Evolutionary conservation across 2,888 invertebrate genomes (phyloP).

Genomic region (Stegophylla sp.): DNA sequence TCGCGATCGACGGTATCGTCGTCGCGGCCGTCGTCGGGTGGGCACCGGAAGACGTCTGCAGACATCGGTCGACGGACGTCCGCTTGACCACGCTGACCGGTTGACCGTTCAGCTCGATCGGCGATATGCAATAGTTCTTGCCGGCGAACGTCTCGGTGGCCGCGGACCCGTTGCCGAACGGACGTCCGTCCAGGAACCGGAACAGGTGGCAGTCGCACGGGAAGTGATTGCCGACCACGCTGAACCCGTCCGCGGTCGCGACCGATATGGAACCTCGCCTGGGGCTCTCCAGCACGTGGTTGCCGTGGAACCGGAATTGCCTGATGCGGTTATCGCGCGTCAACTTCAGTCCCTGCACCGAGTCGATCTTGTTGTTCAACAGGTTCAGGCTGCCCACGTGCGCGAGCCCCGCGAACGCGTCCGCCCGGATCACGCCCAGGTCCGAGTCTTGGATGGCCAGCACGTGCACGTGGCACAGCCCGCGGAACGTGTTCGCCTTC

Average conservation of each 20-base stretch:
- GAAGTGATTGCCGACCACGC: slow-evolving; percentile 80
- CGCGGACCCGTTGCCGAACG: slow-evolving; percentile 74
- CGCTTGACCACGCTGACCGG: slow-evolving; percentile 74
- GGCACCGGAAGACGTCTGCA: slow-evolving; percentile 64
- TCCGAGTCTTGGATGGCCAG: slow-evolving; percentile 84
- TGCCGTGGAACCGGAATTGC: slow-evolving; percentile 78
- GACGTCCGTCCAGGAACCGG: slow-evolving; percentile 77
- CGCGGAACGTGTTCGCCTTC: slow-evolving; percentile 76
- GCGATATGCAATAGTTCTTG: slow-evolving; percentile 85
- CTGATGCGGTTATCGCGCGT: slow-evolving; percentile 76
- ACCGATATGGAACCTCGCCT: slow-evolving; percentile 72
- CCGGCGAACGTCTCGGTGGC: slow-evolving; percentile 70
- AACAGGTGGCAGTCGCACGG: slow-evolving; percentile 87
- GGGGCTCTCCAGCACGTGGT: slow-evolving; percentile 82
- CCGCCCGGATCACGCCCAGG: slow-evolving; percentile 73
- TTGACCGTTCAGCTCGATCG: slow-evolving; percentile 81
- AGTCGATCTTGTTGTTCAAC: slow-evolving; percentile 84
- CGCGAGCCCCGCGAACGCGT: slow-evolving; percentile 79
- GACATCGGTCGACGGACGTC: slow-evolving; percentile 73
- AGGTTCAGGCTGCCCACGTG: slow-evolving; percentile 78
- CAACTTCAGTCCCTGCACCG: slow-evolving; percentile 77
- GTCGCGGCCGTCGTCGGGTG: not conserved
- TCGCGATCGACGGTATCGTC: not conserved
- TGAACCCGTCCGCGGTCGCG: slow-evolving; percentile 74
- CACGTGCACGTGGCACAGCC: slow-evolving; percentile 76